Conservation (phyloP, 2,888 invertebrate species). For the Andrena minutula region DNA sequence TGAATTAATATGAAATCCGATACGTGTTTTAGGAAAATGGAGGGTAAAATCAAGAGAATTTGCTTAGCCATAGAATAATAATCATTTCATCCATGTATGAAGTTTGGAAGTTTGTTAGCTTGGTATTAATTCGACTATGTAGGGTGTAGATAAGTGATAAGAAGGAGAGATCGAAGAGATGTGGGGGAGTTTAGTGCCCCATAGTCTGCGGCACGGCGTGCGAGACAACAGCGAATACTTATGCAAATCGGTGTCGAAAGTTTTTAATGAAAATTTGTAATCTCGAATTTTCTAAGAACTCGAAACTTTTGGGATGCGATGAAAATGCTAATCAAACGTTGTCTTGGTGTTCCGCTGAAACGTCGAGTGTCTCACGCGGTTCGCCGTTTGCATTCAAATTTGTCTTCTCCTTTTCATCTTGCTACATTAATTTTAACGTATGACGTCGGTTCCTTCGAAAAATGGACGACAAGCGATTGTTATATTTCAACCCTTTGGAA, state of each 20-base stretch:
- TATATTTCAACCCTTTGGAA: constrained; percentile 1
- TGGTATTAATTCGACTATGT: not conserved
- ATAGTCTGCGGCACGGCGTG: not conserved
- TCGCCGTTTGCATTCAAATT: constrained; percentile 76
- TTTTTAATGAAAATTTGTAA: constrained; percentile 83
- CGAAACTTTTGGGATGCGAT: constrained; percentile 71
- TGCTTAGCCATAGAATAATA: not conserved
- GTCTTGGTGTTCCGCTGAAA: constrained; percentile 54
- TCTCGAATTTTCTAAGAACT: constrained; percentile 76
- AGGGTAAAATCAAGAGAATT: not conserved
- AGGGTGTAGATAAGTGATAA: not conserved
- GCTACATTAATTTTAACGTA: constrained; percentile 4
- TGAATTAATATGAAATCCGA: not conserved
- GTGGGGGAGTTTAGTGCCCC: constrained; percentile 13
- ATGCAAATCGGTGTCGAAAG: constrained; percentile 78
- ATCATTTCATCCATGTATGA: not conserved
- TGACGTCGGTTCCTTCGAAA: not conserved
- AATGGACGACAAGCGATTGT: not conserved
- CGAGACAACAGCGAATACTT: constrained; percentile 51
- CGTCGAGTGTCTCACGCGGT: constrained; percentile 59
- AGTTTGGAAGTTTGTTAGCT: not conserved
- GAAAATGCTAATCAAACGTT: constrained; percentile 81
- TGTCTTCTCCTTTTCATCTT: constrained; percentile 44
- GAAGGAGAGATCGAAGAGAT: constrained; percentile 1
- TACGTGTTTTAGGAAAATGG: not conserved